Evolutionary conservation across 2,113 vertebrate genomes (phyloP).

Genomic region (Nesospiza acunhae): DNA sequence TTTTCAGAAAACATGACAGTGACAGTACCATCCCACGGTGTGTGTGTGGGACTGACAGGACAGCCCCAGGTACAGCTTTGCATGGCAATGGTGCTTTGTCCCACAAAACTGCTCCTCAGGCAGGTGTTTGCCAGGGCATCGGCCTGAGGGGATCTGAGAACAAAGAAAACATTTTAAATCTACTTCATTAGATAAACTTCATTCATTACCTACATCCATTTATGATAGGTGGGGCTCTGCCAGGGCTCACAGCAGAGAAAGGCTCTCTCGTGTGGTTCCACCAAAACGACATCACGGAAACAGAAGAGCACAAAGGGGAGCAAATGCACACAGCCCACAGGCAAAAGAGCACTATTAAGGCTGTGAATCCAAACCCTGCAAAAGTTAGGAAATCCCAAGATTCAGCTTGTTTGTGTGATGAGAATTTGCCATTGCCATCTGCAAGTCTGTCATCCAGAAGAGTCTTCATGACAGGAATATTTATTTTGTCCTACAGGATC

Average conservation of each 20-base stretch:
- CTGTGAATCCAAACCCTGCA: neutral
- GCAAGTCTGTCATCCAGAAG: no score
- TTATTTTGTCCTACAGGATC: neutral
- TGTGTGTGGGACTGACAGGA: neutral
- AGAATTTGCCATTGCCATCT: neutral
- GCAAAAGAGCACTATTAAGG: neutral
- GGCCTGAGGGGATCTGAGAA: neutral
- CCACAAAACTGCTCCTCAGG: neutral
- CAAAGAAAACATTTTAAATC: neutral
- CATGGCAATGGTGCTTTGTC: neutral
- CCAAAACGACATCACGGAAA: neutral
- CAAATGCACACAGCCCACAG: neutral
- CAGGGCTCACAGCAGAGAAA: neutral
- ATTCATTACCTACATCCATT: neutral
- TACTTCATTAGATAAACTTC: neutral
- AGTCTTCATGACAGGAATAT: neutral
- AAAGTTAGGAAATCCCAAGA: neutral
- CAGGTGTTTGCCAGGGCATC: fast-evolving
- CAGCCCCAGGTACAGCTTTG: neutral
- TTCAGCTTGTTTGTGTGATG: neutral
- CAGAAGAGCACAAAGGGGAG: neutral
- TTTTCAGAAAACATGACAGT: no score
- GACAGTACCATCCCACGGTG: fast-evolving
- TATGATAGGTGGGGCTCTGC: neutral
- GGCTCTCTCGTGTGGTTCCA: fast-evolving